Evolutionary conservation across 2,888 invertebrate species (phyloP).

Genomic region (Blera fallax): DNA sequence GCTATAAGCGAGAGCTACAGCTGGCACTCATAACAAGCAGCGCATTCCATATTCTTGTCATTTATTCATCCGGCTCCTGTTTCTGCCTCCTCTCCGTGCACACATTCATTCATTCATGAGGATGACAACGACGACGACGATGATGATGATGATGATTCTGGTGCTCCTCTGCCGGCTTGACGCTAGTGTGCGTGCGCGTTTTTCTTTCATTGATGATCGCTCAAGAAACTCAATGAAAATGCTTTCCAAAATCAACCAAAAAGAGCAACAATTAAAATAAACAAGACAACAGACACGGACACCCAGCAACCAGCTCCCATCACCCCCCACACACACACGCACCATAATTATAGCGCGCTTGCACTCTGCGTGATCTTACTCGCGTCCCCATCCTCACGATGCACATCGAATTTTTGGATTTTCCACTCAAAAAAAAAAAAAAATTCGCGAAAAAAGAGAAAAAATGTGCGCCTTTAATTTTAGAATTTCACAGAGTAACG

Average conservation of each 20-base stretch:
- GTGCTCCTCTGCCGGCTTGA: background rate
- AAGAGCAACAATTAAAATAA: constrained; percentile 29
- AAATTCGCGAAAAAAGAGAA: background rate
- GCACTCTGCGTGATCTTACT: background rate
- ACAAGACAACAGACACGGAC: background rate
- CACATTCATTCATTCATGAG: constrained; percentile 33
- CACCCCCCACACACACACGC: too few species aligned
- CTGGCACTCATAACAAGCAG: constrained; percentile 45
- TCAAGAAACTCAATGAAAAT: constrained; percentile 39
- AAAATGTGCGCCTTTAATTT: constrained; percentile 7
- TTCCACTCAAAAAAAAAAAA: background rate
- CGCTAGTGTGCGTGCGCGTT: background rate
- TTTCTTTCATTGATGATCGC: constrained; percentile 52
- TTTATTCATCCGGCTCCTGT: constrained; percentile 34
- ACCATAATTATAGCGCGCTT: background rate
- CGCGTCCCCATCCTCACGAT: too few species aligned
- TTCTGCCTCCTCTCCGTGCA: background rate
- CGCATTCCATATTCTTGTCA: constrained; percentile 38
- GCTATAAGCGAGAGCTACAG: constrained; percentile 20
- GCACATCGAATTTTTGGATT: background rate
- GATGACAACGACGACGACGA: background rate
- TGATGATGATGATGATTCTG: background rate
- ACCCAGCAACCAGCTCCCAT: too few species aligned
- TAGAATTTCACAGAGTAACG: constrained; percentile 17
- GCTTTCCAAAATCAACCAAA: background rate